Conservation (phyloP, 1,140 invertebrate genomes). For the Hylaeus volcanicus region DNA sequence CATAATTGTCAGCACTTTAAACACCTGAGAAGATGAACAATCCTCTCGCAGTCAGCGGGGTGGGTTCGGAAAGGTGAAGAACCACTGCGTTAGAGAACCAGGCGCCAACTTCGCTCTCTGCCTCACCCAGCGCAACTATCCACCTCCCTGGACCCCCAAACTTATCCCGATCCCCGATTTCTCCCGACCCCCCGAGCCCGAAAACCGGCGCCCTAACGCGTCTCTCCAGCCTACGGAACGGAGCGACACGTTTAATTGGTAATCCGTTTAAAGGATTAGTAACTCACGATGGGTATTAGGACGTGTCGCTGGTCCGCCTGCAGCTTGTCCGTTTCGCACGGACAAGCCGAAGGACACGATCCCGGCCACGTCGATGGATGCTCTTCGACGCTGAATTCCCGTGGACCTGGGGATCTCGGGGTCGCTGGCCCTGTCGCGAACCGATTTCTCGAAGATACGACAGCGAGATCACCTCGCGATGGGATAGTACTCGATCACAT, state of each 20-base stretch:
- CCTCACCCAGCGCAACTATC: neutral
- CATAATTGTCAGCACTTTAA: too few relatives aligned
- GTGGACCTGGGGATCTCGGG: conserved; percentile 10
- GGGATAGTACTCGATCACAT: neutral
- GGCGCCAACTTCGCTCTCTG: conserved; percentile 26
- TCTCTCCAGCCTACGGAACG: conserved; percentile 52
- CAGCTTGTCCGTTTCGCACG: conserved; percentile 74
- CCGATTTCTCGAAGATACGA: neutral
- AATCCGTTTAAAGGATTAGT: conserved; percentile 81
- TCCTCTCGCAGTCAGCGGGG: too few relatives aligned
- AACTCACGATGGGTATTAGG: conserved; percentile 76
- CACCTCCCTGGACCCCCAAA: conserved; percentile 7
- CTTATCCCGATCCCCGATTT: conserved; percentile 31
- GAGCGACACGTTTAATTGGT: conserved; percentile 78
- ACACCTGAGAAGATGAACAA: too few relatives aligned
- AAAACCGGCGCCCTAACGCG: conserved; percentile 24
- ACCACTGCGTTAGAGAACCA: neutral
- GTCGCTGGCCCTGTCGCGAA: conserved; percentile 14
- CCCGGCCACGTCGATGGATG: conserved; percentile 47
- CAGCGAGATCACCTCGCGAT: too few relatives aligned
- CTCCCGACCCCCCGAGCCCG: neutral
- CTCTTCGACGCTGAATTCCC: conserved; percentile 13
- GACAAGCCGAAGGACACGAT: conserved; percentile 71
- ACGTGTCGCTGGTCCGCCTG: conserved; percentile 72
- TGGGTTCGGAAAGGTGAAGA: too few relatives aligned